Base-by-base conservation (phyloP, 1,140 invertebrate species). In the Thaumetopoea pityocampa region DNA sequence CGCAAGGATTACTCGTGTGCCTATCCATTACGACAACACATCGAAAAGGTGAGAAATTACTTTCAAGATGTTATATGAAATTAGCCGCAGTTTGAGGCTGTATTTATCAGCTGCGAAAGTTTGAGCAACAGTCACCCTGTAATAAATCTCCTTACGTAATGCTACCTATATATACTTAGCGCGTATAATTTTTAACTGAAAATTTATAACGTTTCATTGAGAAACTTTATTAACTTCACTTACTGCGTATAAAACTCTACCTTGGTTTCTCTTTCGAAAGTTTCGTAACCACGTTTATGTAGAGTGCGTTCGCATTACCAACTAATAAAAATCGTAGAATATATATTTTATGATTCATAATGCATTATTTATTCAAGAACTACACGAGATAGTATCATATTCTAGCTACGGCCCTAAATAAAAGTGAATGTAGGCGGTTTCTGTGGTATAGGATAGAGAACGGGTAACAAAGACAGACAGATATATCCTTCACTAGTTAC, bases 401-500 rank as follows among this genome's bases (percentile, higher is more conserved):
- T 6, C 24, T 38, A 10, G 16, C 36, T 26, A 43, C 54, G 58
- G 60, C 55, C 53, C 51, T 67, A 73, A 76, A 72, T 62, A 82
- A 82, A 82, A 82, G 74, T 80, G 78, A 82, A 82, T 74, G 78
- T 71, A 64, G 66, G 67, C 55, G 56, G 62, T 29, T 45, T 44
- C 34, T 26, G 48, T 50, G 46, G 37, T 26, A 51, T 58, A 45
- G 48, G 51, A 62, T 53, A 52, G 32, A 50, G 51, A 55, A 58
- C 54, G 42, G 47, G 49, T 51, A 66, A 62, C 51, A 59, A 55
- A 55, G 17, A 26, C 15, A 12, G 19, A n/a, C n/a, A 8, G 28
- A 18, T 20, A 41, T 32, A 23, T 47, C 18, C 34, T 41, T 43
- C 30, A 20, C 22, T 14, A 18, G 14, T 9, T 15, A 12, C 11